Evolutionary conservation across 2,888 invertebrate genomes (phyloP), one percentile per base, ranked within the genome.

Genomic region (Ophion ellenae): DNA sequence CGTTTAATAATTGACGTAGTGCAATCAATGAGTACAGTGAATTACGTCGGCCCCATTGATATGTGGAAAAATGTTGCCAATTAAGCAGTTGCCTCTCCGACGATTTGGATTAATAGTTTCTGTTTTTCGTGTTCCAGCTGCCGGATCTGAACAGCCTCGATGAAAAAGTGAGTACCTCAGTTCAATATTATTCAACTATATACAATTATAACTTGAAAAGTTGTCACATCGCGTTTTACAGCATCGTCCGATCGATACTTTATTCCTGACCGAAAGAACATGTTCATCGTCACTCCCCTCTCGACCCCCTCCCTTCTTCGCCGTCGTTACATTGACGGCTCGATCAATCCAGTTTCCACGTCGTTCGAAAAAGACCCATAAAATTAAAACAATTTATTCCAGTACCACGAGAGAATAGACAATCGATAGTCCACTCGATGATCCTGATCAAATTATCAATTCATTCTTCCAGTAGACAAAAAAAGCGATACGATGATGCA

Each of bases 91-190:
- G 53, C 53, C 17, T 53, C 53, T 53, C 53, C 53, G 14, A 76
- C 20, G 47, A 66, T 14, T 28, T 24, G 14, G n/a, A 20, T 66
- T 47, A 5, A 77, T 36, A 24, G 32, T 74, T 71, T 79, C 83
- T 66, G 83, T 84, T 83, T 89, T 86, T 79, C 59, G 80, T 86
- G 83, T 91, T 92, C 63, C 92, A 94, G 94, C 88, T 94, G 86
- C 93, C 93, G 80, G 92, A 93, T 85, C 83, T 94, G 82, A 91
- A 92, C 88, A 92, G 89, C 75, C 92, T 93, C 89, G 93, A 94
- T 86, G 93, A 93, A 87, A 94, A 93, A 93, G 94, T 94, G 89
- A 93, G 94, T 91, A 86, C 36, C 17, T 20, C 74, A 5, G 47
- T 73, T 73, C 57, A 2, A 14, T 63, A 47, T 69, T 6, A 63